A percentile compares a stretch with the other conserved stretches of the same genome.
These are phyloP conservation scores for Timandra comae DNA, from an alignment of 2,888 invertebrate species.

Conservation along the genomic window DNA sequence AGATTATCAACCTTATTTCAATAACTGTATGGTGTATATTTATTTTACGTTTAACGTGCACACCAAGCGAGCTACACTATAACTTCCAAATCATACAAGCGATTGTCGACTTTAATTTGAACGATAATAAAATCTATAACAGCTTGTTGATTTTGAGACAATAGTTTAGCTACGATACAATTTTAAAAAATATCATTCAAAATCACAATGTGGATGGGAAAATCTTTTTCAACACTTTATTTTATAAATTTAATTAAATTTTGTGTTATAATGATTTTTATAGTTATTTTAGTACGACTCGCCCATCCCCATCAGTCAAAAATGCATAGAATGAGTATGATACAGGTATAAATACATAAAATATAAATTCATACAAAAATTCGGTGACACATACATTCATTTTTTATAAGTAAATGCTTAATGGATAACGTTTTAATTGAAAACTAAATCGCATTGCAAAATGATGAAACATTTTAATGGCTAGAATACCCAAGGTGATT, in stretches of 20 bases:
- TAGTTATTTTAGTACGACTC: constrained; percentile 9
- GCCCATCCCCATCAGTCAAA: constrained; percentile 35
- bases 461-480: too few relatives aligned
- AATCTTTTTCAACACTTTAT: too few relatives aligned
- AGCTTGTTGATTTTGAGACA: constrained; percentile 18
- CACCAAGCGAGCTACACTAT: constrained; percentile 17
- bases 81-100: constrained; percentile 20
- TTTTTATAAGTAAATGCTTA: constrained; percentile 41
- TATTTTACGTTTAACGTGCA: constrained; percentile 14
- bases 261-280: not conserved
- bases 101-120: constrained; percentile 6
- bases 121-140: constrained; percentile 9
- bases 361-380: constrained; percentile 66
- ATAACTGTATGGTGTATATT: too few relatives aligned
- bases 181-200: constrained; percentile 19
- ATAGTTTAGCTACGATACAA: constrained; percentile 15
- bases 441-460: not conserved
- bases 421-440: constrained; percentile 9
- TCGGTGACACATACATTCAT: constrained; percentile 43
- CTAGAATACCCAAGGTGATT: too few relatives aligned
- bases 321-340: constrained; percentile 71
- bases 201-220: constrained; percentile 11
- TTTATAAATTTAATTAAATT: too few relatives aligned
- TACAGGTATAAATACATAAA: constrained; percentile 55
- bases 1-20: too few relatives aligned